Evolutionary conservation across 2,113 vertebrate species (phyloP).

Genomic region (Lontra canadensis): DNA sequence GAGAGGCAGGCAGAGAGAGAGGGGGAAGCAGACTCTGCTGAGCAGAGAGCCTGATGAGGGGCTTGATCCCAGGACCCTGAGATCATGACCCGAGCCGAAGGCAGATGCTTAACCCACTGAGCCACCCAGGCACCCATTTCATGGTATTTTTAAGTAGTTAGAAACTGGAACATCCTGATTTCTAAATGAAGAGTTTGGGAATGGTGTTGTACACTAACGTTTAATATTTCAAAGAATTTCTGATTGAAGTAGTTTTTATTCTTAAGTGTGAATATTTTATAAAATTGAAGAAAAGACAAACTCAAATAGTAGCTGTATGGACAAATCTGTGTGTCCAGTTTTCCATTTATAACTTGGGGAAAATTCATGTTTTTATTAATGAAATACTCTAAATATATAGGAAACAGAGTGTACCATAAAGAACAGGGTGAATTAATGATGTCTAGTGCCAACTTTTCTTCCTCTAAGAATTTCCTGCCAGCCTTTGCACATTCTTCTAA

Average conservation of each 20-base stretch:
- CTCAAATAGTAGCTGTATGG: not conserved
- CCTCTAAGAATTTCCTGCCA: not conserved
- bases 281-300: not conserved
- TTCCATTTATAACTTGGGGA: not conserved
- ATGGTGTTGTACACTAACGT: not conserved
- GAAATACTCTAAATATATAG: not conserved
- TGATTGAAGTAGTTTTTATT: slow-evolving; percentile 18
- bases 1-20: too few relatives aligned
- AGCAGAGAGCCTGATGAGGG: too few relatives aligned
- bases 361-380: not conserved
- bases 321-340: not conserved
- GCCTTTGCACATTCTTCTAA: not conserved
- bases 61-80: too few relatives aligned
- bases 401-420: not conserved
- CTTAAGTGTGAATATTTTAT: not conserved
- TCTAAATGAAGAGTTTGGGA: not conserved
- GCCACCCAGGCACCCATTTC: not conserved
- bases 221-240: not conserved
- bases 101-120: too few relatives aligned
- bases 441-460: not conserved
- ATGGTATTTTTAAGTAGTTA: not conserved
- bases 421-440: not conserved
- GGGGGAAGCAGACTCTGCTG: too few relatives aligned
- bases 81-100: too few relatives aligned
- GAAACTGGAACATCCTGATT: not conserved